phyloP scores from a whole-genome alignment of 2,888 invertebrate species.

The Drosophila longiperda region DNA sequence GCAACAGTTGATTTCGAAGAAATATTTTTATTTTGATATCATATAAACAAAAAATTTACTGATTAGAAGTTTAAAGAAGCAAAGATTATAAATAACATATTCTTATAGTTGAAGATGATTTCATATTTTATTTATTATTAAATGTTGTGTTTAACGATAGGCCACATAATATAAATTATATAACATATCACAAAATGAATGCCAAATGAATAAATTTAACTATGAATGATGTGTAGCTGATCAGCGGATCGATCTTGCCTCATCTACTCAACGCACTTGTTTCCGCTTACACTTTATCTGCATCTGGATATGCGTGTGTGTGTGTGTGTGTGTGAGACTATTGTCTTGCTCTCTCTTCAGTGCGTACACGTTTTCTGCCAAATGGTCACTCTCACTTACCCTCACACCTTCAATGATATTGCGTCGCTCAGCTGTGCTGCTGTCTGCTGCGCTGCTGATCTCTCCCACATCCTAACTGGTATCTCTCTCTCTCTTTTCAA shows the following conservation, averaged over 20 bases:
- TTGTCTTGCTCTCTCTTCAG: slow-evolving; percentile 17
- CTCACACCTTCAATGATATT: slow-evolving; percentile 43
- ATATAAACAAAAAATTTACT: background rate
- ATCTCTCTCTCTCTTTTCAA: slow-evolving; percentile 7
- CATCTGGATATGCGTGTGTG: slow-evolving; percentile 8
- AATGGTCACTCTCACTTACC: slow-evolving; percentile 37
- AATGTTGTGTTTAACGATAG: background rate
- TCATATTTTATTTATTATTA: background rate
- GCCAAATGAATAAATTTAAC: background rate
- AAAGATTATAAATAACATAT: background rate
- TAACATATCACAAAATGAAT: background rate
- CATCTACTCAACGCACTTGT: slow-evolving; percentile 54
- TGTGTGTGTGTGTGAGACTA: slow-evolving; percentile 4
- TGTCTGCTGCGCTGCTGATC: slow-evolving; percentile 13
- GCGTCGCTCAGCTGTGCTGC: slow-evolving; percentile 48
- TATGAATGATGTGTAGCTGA: slow-evolving; percentile 12
- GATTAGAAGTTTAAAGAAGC: background rate
- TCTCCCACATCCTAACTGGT: slow-evolving; percentile 39
- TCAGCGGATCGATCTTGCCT: slow-evolving; percentile 27
- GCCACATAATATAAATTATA: background rate
- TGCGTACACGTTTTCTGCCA: slow-evolving; percentile 29
- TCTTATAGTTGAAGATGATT: background rate
- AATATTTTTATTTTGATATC: background rate
- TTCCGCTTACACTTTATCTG: slow-evolving; percentile 50
- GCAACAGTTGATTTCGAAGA: slow-evolving; percentile 16